These are phyloP conservation scores for Rhynchotus rufescens DNA, from an alignment of 2,797 vertebrate genomes.

Conservation along the genomic window DNA sequence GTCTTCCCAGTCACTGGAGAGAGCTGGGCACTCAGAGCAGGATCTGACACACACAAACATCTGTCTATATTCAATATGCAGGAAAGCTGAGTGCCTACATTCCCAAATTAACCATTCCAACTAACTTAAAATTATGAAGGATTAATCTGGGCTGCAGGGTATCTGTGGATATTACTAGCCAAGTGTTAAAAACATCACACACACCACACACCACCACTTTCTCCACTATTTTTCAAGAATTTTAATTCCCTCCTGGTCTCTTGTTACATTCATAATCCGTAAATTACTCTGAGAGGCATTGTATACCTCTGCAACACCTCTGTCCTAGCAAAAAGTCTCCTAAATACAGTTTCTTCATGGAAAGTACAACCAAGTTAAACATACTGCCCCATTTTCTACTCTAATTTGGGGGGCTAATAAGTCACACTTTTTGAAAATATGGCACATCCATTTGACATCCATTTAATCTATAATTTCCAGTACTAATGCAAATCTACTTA, in stretches of 20 bases:
- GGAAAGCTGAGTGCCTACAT: not conserved
- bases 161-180: no score
- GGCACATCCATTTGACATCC: not conserved
- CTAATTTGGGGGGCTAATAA: no score
- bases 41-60: not conserved
- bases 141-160: not conserved
- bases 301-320: not conserved
- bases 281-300: not conserved
- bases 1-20: not conserved
- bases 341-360: not conserved
- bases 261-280: not conserved
- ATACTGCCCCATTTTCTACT: not conserved
- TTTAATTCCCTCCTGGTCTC: not conserved
- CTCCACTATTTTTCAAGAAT: not conserved
- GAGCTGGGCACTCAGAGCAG: not conserved
- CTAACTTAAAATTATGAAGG: not conserved
- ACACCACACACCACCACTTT: no score
- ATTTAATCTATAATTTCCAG: not conserved
- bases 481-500: not conserved
- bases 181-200: not conserved
- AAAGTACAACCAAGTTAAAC: not conserved
- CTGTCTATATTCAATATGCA: not conserved
- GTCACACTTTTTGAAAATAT: not conserved
- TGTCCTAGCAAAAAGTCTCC: not conserved
- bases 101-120: not conserved